Base-by-base conservation (phyloP, 2,113 vertebrate genomes). In the Calidris pygmaea region DNA sequence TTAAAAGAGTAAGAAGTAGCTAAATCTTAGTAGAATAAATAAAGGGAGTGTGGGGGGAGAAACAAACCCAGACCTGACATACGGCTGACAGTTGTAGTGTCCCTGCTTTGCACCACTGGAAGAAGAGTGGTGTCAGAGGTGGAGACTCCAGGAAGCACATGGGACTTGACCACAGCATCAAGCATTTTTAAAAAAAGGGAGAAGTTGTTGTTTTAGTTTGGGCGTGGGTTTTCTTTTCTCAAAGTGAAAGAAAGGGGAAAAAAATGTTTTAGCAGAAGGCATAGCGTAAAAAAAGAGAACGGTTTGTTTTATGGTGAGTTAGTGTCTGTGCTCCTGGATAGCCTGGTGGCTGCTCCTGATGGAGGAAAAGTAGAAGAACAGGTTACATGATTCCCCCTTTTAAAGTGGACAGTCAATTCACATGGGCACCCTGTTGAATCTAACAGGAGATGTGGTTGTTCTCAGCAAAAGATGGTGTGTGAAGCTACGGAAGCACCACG, bases 71-170 rank as follows among this genome's bases (percentile, higher is more conserved):
- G n/a, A 11, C 9, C 37, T 39, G 39, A 52, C 6, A 14, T 59
- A 47, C 0, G 0, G 11, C 35, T 68, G 41, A 45, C 9, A n/a
- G 32, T 8, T 7, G 34, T 15, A 4, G 2, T 20, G 48, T 29
- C 35, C 15, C 39, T 70, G 13, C 39, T 88, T 43, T 39, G 50
- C 27, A 39, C 2, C 27, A 18, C 30, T 22, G 10, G 19, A 73
- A 47, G 32, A 76, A 73, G 29, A 43, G 41, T 26, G 14, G 17
- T 59, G 12, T 66, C 19, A 32, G 50, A 81, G 8, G 2, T 35
- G 30, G 26, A 67, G 26, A 20, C 21, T 72, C 11, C 29, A 75
- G 56, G 17, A 75, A 50, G 8, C 32, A 50, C 5, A 20, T 41
- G 12, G 18, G 26, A n/a, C 0, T 0, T 43, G 52, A 67, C 32